Percentiles rank a stretch among this genome's conserved stretches.
phyloP scores from a whole-genome alignment of 2,888 invertebrate species.

The Elmis aenea region DNA sequence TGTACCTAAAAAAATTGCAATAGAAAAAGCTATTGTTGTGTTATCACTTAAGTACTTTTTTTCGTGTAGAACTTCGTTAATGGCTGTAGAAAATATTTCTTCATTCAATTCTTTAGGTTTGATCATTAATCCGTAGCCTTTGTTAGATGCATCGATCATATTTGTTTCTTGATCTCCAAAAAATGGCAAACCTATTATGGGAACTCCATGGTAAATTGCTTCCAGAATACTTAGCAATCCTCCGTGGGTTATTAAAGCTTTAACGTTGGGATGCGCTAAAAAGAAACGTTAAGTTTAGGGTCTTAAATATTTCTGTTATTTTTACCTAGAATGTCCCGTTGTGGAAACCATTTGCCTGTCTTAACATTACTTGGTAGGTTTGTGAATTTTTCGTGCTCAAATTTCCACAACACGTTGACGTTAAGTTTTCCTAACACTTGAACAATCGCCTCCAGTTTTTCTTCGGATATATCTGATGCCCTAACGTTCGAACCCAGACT shows the following conservation, averaged over 20 bases:
- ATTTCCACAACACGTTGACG: slow-evolving; percentile 63
- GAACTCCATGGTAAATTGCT: slow-evolving; percentile 48
- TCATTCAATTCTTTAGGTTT: slow-evolving; percentile 44
- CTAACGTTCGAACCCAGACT: slow-evolving; percentile 31
- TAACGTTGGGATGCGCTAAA: slow-evolving; percentile 52
- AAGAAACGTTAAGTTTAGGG: slow-evolving; percentile 3
- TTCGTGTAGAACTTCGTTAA: slow-evolving; percentile 43
- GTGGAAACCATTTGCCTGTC: slow-evolving; percentile 62
- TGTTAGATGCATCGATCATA: slow-evolving; percentile 43
- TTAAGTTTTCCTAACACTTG: slow-evolving; percentile 54
- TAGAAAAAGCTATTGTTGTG: background rate
- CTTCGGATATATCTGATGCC: slow-evolving; percentile 22
- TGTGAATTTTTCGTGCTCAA: slow-evolving; percentile 52
- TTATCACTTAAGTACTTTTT: too few species aligned
- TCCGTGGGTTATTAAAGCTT: slow-evolving; percentile 56
- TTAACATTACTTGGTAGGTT: slow-evolving; percentile 54
- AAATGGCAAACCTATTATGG: slow-evolving; percentile 51
- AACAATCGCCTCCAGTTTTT: slow-evolving; percentile 42
- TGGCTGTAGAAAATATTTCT: slow-evolving; percentile 40
- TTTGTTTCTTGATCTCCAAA: slow-evolving; percentile 50
- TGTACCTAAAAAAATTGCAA: slow-evolving; percentile 13
- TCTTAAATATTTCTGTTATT: background rate
- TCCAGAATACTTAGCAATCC: slow-evolving; percentile 55
- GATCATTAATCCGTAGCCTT: too few species aligned
- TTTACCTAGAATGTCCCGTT: slow-evolving; percentile 38